Base-by-base conservation (phyloP, 2,113 vertebrate genomes). In the Carassius auratus region DNA sequence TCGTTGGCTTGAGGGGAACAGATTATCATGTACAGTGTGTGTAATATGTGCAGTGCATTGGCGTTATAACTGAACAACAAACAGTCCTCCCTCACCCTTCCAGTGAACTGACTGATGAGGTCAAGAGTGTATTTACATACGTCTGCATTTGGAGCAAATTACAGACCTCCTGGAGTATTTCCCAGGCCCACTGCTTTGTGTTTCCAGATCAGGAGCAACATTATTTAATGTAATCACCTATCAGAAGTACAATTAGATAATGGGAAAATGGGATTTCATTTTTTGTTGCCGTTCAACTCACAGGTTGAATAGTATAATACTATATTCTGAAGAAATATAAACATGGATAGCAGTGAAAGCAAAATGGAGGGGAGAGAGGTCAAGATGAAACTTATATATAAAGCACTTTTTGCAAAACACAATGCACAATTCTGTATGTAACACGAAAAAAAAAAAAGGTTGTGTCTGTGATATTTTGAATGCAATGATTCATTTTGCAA, bases 61-160 rank as follows among this genome's bases (percentile, higher is more conserved):
- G 93, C 89, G 89, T 92, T 93, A 93, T 85, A 55, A 85, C 74
- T 88, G 90, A 91, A 92, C 90, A 95, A 93, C 91, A 94, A 93
- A 93, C 90, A 90, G 38, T 79, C 89, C 87, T 88, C 84, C 87
- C 85, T 90, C 88, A 73, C 71, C 86, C 50, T 89, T 86, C 81
- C 86, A 86, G 88, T 87, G 89, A 93, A 90, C 88, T 79, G 83
- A 87, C 91, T 84, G 77, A 93, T 93, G 89, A 90, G 86, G 87
- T 90, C 86, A 61, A 36, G 62, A 83, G 89, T 89, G 75, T 94
- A 89, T 76, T 42, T 89, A 78, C 76, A 81, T 50, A 36, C 57
- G 80, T 33, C 80, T 77, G 75, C 17, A 84, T 71, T 88, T 50
- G 81, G 78, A 84, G 75, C 71, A 90, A 92, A 91, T 91, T 86